A percentile compares a stretch with the other conserved stretches of the same genome.
Evolutionary conservation across 2,888 invertebrate species (phyloP).

Genomic region (Sesia apiformis): DNA sequence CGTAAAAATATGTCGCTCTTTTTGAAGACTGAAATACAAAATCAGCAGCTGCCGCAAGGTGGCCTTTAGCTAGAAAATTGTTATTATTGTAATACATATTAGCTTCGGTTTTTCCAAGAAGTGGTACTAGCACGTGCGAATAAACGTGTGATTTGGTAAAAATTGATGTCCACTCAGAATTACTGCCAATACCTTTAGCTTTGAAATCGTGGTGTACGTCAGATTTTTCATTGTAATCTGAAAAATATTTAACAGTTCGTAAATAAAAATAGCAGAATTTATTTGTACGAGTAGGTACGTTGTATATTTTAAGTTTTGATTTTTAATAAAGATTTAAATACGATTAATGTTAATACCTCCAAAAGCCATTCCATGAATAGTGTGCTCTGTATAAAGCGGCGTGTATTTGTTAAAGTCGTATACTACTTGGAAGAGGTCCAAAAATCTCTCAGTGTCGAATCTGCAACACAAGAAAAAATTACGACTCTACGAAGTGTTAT

Average conservation of each 20-base stretch:
- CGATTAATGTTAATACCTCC: neutral
- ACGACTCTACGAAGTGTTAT: too few relatives aligned
- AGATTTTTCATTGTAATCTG: neutral
- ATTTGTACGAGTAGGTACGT: neutral
- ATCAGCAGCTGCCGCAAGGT: neutral
- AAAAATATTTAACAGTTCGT: neutral
- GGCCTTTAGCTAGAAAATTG: neutral
- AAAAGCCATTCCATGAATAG: neutral
- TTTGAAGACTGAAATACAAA: constrained; percentile 12
- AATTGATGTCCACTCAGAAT: neutral
- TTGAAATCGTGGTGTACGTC: neutral
- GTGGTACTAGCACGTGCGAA: neutral
- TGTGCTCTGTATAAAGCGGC: constrained; percentile 1
- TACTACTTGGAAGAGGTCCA: neutral
- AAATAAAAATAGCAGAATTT: neutral
- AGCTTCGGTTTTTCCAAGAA: neutral
- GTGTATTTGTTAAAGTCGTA: neutral
- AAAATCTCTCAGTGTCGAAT: constrained; percentile 3
- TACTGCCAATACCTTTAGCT: neutral
- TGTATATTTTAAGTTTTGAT: too few relatives aligned
- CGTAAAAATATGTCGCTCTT: constrained; percentile 62
- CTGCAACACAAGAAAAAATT: constrained; percentile 1
- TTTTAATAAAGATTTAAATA: too few relatives aligned
- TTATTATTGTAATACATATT: neutral
- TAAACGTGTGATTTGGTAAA: neutral